Percentiles rank a stretch among this genome's conserved stretches.
Evolutionary conservation across 2,113 vertebrate genomes (phyloP).

Genomic region (Vulpes vulpes): DNA sequence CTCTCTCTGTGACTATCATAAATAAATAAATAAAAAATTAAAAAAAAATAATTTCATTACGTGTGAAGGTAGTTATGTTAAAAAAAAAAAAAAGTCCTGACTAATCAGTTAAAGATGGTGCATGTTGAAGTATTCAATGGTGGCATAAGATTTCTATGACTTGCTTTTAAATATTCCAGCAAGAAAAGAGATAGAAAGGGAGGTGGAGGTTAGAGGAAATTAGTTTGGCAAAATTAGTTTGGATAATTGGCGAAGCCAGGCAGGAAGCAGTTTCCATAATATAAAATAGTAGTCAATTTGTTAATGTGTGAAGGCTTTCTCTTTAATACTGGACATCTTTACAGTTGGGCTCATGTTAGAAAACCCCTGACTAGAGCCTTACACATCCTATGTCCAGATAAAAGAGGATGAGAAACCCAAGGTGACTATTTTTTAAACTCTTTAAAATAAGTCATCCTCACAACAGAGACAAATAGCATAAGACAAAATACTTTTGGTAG

Average conservation of each 20-base stretch:
- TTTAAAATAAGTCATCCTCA: not conserved
- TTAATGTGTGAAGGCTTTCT: not conserved
- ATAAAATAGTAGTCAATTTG: not conserved
- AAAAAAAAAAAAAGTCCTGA: not conserved
- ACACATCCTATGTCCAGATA: not conserved
- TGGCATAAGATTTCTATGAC: not conserved
- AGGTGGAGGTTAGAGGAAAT: not conserved
- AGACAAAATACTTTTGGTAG: not conserved
- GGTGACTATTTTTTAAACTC: not conserved
- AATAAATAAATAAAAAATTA: too few species aligned
- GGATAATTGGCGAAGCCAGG: not conserved
- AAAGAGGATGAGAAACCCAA: not conserved
- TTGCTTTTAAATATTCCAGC: not conserved
- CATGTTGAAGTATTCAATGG: not conserved
- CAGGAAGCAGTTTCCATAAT: not conserved
- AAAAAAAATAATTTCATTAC: not conserved
- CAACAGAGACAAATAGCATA: not conserved
- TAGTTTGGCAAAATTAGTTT: not conserved
- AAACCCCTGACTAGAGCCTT: not conserved
- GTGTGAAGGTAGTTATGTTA: not conserved
- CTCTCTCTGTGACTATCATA: too few species aligned
- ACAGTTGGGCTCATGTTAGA: not conserved
- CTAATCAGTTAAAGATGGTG: not conserved
- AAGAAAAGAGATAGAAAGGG: not conserved
- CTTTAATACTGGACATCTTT: not conserved